phyloP scores from a whole-genome alignment of 2,113 vertebrate species.

The Cephalopholis sonnerati region DNA sequence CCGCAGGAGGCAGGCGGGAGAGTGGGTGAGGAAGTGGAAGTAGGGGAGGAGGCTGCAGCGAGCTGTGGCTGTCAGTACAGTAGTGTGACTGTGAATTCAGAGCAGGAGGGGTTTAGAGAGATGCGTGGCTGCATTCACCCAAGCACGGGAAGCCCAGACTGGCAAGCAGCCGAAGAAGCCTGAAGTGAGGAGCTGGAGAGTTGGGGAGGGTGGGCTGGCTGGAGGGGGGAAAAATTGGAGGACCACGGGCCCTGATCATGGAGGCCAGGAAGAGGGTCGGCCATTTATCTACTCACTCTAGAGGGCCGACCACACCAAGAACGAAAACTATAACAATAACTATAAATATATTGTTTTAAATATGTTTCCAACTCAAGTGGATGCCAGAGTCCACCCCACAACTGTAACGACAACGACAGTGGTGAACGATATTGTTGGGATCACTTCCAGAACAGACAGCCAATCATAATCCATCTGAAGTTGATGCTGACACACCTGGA shows the following conservation, averaged over 20 bases:
- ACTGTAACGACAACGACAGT: too few species aligned
- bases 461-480: too few species aligned
- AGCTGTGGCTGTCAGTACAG: slow-evolving; percentile 57
- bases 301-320: background rate
- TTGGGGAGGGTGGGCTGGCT: slow-evolving; percentile 11
- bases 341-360: too few species aligned
- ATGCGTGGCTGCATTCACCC: slow-evolving; percentile 68
- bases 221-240: slow-evolving; percentile 2
- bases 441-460: too few species aligned
- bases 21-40: slow-evolving; percentile 28
- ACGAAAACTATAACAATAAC: too few species aligned
- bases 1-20: slow-evolving; percentile 32
- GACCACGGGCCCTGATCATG: slow-evolving; percentile 47
- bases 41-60: slow-evolving; percentile 47
- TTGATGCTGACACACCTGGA: too few species aligned
- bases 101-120: slow-evolving; percentile 31
- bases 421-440: too few species aligned
- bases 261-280: slow-evolving; percentile 34
- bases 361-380: too few species aligned
- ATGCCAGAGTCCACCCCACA: too few species aligned
- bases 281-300: background rate
- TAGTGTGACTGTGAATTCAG: slow-evolving; percentile 47
- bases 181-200: slow-evolving; percentile 33
- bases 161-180: slow-evolving; percentile 57
- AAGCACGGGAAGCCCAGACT: slow-evolving; percentile 66